phyloP scores from a whole-genome alignment of 2,888 invertebrate species.

The Tiphia femorata region DNA sequence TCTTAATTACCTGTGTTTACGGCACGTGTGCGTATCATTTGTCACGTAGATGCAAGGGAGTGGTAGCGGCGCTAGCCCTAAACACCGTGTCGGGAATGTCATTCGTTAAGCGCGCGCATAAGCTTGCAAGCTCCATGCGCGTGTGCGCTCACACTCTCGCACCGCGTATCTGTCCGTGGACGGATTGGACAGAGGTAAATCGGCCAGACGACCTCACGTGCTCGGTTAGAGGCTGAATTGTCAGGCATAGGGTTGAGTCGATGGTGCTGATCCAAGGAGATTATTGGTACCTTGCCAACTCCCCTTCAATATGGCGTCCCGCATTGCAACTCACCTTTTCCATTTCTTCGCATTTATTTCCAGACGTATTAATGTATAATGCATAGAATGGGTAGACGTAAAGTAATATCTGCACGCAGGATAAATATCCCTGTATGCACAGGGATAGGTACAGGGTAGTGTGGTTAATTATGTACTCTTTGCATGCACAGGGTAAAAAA shows the following conservation, averaged over 20 bases:
- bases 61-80: no score
- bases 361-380: conserved; percentile 35
- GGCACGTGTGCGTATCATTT: no score
- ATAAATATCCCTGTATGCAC: conserved; percentile 25
- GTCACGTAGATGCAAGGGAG: no score
- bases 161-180: neutral
- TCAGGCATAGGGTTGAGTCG: conserved; percentile 11
- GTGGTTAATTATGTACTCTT: no score
- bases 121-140: no score
- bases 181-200: conserved; percentile 20
- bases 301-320: conserved; percentile 36
- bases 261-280: conserved; percentile 46
- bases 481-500: no score
- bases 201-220: conserved; percentile 24
- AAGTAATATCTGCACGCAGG: no score
- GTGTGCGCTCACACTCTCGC: no score
- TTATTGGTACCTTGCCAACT: conserved; percentile 49
- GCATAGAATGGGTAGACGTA: conserved; percentile 22
- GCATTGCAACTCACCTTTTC: conserved; percentile 24
- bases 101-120: no score
- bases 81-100: no score
- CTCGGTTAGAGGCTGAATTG: conserved; percentile 25
- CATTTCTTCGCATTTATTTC: conserved; percentile 33
- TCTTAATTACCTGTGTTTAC: no score
- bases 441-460: no score